These are phyloP conservation scores for Coremacera marginata DNA, from an alignment of 2,888 invertebrate genomes.

Conservation along the genomic window DNA sequence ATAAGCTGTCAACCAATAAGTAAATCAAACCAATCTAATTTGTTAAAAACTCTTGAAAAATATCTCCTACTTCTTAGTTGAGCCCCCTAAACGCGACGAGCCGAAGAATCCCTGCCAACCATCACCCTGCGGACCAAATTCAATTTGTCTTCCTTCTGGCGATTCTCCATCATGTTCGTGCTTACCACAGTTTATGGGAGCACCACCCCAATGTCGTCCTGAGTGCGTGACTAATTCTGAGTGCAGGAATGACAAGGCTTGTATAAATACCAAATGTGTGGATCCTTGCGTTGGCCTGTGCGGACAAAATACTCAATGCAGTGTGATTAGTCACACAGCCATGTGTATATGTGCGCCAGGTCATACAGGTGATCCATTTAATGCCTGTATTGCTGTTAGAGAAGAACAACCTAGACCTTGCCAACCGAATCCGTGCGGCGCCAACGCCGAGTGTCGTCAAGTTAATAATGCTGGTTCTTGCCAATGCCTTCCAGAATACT, in stretches of 20 bases:
- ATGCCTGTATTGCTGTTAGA: conserved; percentile 68
- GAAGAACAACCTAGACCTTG: conserved; percentile 71
- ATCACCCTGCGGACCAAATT: conserved; percentile 72
- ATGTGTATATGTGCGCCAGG: conserved; percentile 74
- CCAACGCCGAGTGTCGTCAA: conserved; percentile 77
- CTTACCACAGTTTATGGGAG: conserved; percentile 75
- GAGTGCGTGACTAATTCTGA: conserved; percentile 81
- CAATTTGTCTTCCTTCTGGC: conserved; percentile 71
- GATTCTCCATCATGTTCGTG: conserved; percentile 74
- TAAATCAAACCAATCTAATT: conserved; percentile 26
- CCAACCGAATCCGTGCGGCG: conserved; percentile 76
- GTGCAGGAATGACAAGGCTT: conserved; percentile 77
- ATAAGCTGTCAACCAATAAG: conserved; percentile 74
- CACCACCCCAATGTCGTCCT: conserved; percentile 78
- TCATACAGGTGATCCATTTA: conserved; percentile 78
- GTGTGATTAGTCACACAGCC: conserved; percentile 74
- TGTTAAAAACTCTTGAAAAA: conserved; percentile 8
- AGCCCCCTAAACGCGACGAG: conserved; percentile 50
- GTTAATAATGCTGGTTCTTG: conserved; percentile 77
- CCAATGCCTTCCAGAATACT: conserved; percentile 76
- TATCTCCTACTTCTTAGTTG: conserved; percentile 53
- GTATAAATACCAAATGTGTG: conserved; percentile 78
- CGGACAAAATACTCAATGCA: conserved; percentile 72
- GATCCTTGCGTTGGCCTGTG: conserved; percentile 81
- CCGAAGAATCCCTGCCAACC: conserved; percentile 69